Percentiles rank a stretch among this genome's conserved stretches.
These are phyloP conservation scores for Apeira syringaria DNA, from an alignment of 2,888 invertebrate species.

Conservation along the genomic window DNA sequence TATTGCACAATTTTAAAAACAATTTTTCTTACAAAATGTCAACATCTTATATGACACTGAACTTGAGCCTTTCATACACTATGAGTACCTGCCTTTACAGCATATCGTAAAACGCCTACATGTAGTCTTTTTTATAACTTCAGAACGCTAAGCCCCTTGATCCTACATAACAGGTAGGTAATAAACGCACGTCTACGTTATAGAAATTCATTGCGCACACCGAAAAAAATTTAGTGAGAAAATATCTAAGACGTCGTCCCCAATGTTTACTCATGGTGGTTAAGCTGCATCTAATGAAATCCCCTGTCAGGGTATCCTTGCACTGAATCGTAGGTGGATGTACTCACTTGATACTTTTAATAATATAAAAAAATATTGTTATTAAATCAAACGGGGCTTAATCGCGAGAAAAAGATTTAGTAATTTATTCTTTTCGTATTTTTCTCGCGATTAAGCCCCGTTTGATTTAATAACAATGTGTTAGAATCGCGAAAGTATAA, in stretches of 20 bases:
- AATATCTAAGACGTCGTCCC: slow-evolving; percentile 74
- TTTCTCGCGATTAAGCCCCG: too few relatives aligned
- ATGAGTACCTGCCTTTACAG: too few relatives aligned
- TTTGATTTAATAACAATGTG: too few relatives aligned
- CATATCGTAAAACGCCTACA: slow-evolving; percentile 2
- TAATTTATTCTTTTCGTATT: too few relatives aligned
- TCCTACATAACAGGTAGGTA: slow-evolving; percentile 29
- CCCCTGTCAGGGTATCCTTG: slow-evolving; percentile 77
- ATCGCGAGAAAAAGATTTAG: too few relatives aligned
- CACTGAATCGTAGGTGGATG: slow-evolving; percentile 53
- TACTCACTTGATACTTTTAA: slow-evolving; percentile 46
- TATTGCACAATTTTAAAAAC: too few relatives aligned
- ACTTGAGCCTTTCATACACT: slow-evolving; percentile 12
- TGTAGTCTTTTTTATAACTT: slow-evolving; percentile 9
- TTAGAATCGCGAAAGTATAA: too few relatives aligned
- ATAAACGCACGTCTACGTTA: slow-evolving; percentile 40
- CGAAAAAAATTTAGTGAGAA: slow-evolving; percentile 64
- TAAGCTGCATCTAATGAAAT: slow-evolving; percentile 84
- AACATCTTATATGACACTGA: too few relatives aligned
- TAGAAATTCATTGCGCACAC: slow-evolving; percentile 67
- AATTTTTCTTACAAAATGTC: too few relatives aligned
- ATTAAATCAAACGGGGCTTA: too few relatives aligned
- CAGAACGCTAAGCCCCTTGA: slow-evolving; percentile 9
- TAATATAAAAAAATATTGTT: too few relatives aligned
- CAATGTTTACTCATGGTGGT: slow-evolving; percentile 75